phyloP scores from a whole-genome alignment of 2,888 invertebrate species.

The Orthosia incerta region DNA sequence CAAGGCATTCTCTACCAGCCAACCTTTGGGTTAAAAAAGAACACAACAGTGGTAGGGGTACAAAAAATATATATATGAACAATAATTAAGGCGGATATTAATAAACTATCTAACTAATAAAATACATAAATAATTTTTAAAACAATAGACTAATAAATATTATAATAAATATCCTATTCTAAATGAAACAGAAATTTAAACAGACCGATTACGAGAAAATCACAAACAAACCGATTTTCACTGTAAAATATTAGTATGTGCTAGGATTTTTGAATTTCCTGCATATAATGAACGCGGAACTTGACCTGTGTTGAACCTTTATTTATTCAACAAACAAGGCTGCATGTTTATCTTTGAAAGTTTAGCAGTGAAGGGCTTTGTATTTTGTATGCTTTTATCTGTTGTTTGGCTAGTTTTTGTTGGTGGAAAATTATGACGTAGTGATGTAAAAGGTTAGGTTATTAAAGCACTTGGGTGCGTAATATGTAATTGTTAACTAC shows the following conservation, averaged over 20 bases:
- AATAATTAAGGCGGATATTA: too few species aligned
- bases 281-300: constrained; percentile 56
- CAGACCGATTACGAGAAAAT: too few species aligned
- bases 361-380: constrained; percentile 21
- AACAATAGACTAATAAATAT: too few species aligned
- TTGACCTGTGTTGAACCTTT: constrained; percentile 39
- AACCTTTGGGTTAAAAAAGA: too few species aligned
- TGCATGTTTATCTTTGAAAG: constrained; percentile 40
- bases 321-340: constrained; percentile 47
- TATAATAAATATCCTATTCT: too few species aligned
- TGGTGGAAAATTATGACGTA: constrained; percentile 10
- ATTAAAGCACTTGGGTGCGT: background rate
- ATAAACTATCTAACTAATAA: too few species aligned
- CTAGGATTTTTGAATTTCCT: constrained; percentile 67
- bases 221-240: background rate
- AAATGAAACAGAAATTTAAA: too few species aligned
- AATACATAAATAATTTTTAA: too few species aligned
- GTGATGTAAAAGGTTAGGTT: background rate
- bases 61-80: too few species aligned
- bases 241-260: background rate
- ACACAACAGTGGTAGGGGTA: too few species aligned
- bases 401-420: constrained; percentile 30
- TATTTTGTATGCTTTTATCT: constrained; percentile 13
- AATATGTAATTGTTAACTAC: too few species aligned
- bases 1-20: too few species aligned